Conservation (phyloP, 2,113 vertebrate genomes). For the Cervus canadensis region DNA sequence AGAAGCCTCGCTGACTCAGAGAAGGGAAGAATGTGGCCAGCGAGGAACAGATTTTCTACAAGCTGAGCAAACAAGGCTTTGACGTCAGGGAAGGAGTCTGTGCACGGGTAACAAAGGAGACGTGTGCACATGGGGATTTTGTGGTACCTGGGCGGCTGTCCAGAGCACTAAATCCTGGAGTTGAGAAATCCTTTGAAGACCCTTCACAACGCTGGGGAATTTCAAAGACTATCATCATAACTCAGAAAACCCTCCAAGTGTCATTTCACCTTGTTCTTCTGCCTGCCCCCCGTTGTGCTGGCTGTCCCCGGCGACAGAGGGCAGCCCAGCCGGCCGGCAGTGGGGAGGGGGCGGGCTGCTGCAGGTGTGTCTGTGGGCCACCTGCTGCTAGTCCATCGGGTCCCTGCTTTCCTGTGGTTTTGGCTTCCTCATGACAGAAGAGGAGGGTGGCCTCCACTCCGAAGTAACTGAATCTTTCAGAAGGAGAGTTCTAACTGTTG, state of each 20-base stretch:
- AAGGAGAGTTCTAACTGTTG: not conserved
- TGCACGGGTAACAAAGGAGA: conserved; percentile 51
- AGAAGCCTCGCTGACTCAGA: conserved; percentile 17
- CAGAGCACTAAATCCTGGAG: conserved; percentile 62
- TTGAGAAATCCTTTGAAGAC: conserved; percentile 67
- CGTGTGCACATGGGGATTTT: conserved; percentile 44
- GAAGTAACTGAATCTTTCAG: conserved; percentile 25
- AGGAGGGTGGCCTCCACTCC: not conserved
- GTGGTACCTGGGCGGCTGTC: conserved; percentile 56
- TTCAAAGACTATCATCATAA: conserved; percentile 67
- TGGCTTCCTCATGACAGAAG: not conserved
- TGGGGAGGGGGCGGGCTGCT: not conserved
- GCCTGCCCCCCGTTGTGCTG: conserved; percentile 15
- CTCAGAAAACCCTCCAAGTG: conserved; percentile 49
- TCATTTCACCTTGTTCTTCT: conserved; percentile 67
- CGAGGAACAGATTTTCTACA: conserved; percentile 49
- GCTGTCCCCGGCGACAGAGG: conserved; percentile 5
- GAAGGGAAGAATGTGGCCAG: conserved; percentile 48
- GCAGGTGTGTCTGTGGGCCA: conserved; percentile 66
- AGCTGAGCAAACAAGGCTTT: conserved; percentile 71
- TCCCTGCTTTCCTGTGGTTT: conserved; percentile 25
- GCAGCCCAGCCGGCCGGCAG: not conserved
- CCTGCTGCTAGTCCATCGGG: conserved; percentile 55
- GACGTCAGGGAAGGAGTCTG: conserved; percentile 49
- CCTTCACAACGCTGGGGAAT: conserved; percentile 23